Base-by-base conservation (phyloP, 2,888 invertebrate species). In the Entomobrya proxima region DNA sequence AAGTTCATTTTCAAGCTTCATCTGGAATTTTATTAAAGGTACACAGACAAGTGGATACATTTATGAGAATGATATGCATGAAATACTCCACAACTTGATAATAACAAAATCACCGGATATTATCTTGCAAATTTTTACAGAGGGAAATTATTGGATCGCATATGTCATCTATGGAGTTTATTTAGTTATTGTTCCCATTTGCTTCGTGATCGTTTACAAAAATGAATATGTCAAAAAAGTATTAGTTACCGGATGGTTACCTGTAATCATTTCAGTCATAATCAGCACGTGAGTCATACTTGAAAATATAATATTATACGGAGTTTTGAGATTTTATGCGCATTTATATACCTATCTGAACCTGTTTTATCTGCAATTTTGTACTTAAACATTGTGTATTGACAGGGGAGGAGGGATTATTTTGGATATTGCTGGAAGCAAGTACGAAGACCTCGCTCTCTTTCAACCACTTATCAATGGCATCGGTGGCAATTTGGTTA, bases 401-500 rank as follows among this genome's bases (percentile, higher is more conserved):
- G 37, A 74, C 89, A 94, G 95, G 88, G 93, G 95, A 90, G 96
- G 95, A 52, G 96, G 96, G 13, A 92, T 96, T 87, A 95, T 96
- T 89, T 92, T 96, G 90, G 95, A 95, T 91, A 94, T 94, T 89
- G 95, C 95, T 92, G 94, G 95, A 18, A 92, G 93, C 7, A 92
- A 93, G 81, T 96, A 94, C 91, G 93, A 93, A 89, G 95, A 95
- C 77, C 93, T 96, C 86, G 95, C 96, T 55, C 95, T 95, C 18
- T 96, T 95, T 91, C 96, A 96, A 92, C 96, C 96, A 18, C 95
- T 96, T 24, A 95, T 96, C 89, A 96, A 96, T 91, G 96, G 96
- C 24, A 95, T 96, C 32, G 96, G 96, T 24, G 96, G 96, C 5
- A 96, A 96, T 91, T 92, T 96, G 90, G 96, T 95, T 0, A 96